Conservation (phyloP, 2,888 invertebrate genomes). For the Tanytarsus gracilentus region DNA sequence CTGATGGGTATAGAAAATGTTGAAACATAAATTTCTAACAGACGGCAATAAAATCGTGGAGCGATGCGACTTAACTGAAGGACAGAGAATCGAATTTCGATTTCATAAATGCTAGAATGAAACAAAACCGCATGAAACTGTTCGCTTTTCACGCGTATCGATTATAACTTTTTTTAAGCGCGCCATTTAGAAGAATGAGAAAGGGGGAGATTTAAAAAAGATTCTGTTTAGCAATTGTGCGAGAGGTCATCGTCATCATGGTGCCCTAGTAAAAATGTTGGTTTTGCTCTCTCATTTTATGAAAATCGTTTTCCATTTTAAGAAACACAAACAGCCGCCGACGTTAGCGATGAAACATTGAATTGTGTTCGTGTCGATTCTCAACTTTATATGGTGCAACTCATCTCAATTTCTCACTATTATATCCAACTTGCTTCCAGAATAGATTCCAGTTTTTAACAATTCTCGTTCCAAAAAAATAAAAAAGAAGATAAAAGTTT, state of each 20-base stretch:
- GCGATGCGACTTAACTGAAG: background rate
- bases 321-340: constrained; percentile 2
- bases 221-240: no score
- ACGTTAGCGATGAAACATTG: background rate
- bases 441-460: no score
- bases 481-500: no score
- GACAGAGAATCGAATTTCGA: background rate
- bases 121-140: background rate
- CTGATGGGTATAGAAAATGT: constrained; percentile 21
- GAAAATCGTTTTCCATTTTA: constrained; percentile 25
- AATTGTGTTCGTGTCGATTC: no score
- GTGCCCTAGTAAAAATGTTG: constrained; percentile 15
- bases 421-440: no score
- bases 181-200: background rate
- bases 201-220: background rate
- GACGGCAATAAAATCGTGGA: constrained; percentile 16
- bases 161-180: background rate
- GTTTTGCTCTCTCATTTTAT: constrained; percentile 28
- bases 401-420: no score
- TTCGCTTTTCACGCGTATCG: background rate
- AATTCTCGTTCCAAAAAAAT: no score
- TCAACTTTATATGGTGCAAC: no score
- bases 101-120: background rate
- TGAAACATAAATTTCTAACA: constrained; percentile 26
- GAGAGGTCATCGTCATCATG: no score